A percentile compares a stretch with the other conserved stretches of the same genome.
Evolutionary conservation across 35 echinoderm and acorn worm species (phyloP).

Genomic region (Acanthaster planci): DNA sequence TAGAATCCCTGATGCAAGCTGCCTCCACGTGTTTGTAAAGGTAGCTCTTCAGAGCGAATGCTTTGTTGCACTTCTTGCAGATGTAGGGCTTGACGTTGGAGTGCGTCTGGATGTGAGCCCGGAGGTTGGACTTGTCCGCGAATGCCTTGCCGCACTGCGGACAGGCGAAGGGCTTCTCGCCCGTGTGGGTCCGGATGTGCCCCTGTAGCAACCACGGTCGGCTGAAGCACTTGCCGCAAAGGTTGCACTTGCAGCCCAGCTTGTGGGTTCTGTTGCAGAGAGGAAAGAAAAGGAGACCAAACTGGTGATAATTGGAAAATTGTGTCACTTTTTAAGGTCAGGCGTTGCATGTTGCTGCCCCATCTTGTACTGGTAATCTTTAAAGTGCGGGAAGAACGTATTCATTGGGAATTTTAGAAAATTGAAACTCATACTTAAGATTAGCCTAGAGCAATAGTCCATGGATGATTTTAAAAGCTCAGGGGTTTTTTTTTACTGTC

Average conservation of each 20-base stretch:
- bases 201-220: slow-evolving; percentile 96
- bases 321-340: too few species aligned
- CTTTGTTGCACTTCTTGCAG: slow-evolving; percentile 97
- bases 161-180: slow-evolving; percentile 93
- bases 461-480: too few species aligned
- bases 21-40: slow-evolving; percentile 98
- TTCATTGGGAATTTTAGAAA: too few species aligned
- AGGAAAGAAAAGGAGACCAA: slow-evolving; percentile 15
- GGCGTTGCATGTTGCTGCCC: too few species aligned
- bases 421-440: too few species aligned
- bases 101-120: slow-evolving; percentile 96
- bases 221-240: slow-evolving; percentile 99
- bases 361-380: too few species aligned
- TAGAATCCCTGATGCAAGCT: slow-evolving; percentile 63
- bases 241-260: slow-evolving; percentile 96
- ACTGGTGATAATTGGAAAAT: too few species aligned
- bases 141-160: slow-evolving; percentile 96
- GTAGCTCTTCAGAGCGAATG: slow-evolving; percentile 96
- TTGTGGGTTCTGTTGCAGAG: slow-evolving; percentile 83
- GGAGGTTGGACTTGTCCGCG: slow-evolving; percentile 96
- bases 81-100: slow-evolving; percentile 93
- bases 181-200: slow-evolving; percentile 96
- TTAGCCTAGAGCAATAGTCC: too few species aligned
- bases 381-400: too few species aligned
- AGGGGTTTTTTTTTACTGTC: too few species aligned